phyloP scores from a whole-genome alignment of 1,140 invertebrate species.

The Steinernema feltiae region DNA sequence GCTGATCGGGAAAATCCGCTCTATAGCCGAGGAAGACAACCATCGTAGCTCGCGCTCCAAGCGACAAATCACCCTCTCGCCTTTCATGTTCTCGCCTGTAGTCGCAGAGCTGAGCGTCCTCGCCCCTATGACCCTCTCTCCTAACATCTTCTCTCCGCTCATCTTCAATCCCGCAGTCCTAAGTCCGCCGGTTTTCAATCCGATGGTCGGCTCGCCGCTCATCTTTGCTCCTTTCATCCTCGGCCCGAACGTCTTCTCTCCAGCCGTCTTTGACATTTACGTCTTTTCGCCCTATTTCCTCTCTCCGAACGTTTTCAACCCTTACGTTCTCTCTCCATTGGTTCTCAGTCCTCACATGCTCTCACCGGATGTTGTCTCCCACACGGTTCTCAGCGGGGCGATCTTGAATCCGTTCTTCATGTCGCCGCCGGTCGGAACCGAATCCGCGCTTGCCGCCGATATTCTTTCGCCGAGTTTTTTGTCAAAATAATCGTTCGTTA shows the following conservation, averaged over 20 bases:
- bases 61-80: slow-evolving; percentile 21
- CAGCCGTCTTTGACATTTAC: slow-evolving; percentile 40
- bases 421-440: slow-evolving; percentile 37
- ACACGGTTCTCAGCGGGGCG: slow-evolving; percentile 28
- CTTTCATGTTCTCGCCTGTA: slow-evolving; percentile 30
- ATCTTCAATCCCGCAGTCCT: slow-evolving; percentile 29
- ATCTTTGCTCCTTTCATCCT: slow-evolving; percentile 34
- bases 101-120: slow-evolving; percentile 23
- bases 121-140: slow-evolving; percentile 30
- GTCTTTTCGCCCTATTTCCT: slow-evolving; percentile 42
- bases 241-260: slow-evolving; percentile 39
- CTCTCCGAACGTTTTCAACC: slow-evolving; percentile 40
- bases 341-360: slow-evolving; percentile 39
- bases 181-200: slow-evolving; percentile 30
- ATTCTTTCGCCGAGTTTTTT: slow-evolving; percentile 30
- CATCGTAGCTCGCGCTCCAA: neutral
- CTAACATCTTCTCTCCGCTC: slow-evolving; percentile 32
- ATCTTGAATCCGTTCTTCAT: slow-evolving; percentile 27
- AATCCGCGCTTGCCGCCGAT: slow-evolving; percentile 29
- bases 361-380: slow-evolving; percentile 40
- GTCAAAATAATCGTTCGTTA: neutral
- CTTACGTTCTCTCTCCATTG: slow-evolving; percentile 38
- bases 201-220: slow-evolving; percentile 8
- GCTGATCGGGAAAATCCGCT: slow-evolving; percentile 27
- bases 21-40: slow-evolving; percentile 21